Evolutionary conservation across 2,888 invertebrate species (phyloP).

Genomic region (Synergus umbraculus): DNA sequence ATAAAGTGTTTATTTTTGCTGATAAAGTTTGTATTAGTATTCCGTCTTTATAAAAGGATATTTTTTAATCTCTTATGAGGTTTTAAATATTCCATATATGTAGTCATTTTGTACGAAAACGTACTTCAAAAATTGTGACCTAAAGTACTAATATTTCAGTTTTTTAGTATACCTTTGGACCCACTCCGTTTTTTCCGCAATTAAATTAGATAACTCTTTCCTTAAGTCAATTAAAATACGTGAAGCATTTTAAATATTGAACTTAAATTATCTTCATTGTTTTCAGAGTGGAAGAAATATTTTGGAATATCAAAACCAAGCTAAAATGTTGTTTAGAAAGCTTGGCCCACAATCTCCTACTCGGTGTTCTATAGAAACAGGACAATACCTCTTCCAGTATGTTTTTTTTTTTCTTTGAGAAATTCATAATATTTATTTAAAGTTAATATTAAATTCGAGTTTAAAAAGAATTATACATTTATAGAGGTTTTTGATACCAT

Average conservation of each 20-base stretch:
- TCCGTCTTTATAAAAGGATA: not conserved
- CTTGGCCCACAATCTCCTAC: constrained; percentile 93
- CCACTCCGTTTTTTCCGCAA: too few species aligned
- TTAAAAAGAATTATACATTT: not conserved
- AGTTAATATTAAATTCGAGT: not conserved
- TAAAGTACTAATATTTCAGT: too few species aligned
- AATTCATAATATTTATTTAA: not conserved
- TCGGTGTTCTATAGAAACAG: constrained; percentile 97
- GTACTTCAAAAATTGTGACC: too few species aligned
- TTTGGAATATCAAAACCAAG: constrained; percentile 99
- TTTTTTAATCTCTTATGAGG: not conserved
- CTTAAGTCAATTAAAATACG: too few species aligned
- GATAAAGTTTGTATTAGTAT: not conserved
- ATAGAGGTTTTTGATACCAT: too few species aligned
- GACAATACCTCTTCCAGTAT: constrained; percentile 98
- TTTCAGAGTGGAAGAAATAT: constrained; percentile 94
- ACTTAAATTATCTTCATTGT: constrained; percentile 35
- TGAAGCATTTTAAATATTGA: not conserved
- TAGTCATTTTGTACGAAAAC: too few species aligned
- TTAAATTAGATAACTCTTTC: too few species aligned
- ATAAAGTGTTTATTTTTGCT: not conserved
- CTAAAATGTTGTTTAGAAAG: constrained; percentile 98
- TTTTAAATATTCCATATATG: too few species aligned
- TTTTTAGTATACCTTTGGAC: too few species aligned
- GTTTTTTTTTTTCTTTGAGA: constrained; percentile 74